Evolutionary conservation across 2,113 vertebrate genomes (phyloP).

Genomic region (Sula dactylatra): DNA sequence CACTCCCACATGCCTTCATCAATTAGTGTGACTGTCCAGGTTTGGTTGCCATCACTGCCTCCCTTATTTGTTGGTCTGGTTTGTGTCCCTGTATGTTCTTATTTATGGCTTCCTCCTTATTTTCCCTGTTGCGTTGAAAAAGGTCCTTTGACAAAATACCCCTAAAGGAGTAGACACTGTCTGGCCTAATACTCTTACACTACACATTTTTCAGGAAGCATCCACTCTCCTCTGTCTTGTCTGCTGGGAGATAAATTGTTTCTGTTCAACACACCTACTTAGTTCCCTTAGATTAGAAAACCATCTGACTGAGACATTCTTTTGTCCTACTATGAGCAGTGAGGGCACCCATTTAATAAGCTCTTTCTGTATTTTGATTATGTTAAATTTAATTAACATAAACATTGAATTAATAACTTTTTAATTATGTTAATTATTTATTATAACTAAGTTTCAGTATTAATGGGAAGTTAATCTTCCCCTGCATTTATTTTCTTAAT

Average conservation of each 20-base stretch:
- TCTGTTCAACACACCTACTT: not conserved
- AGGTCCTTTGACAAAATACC: not conserved
- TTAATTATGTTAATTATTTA: conserved; percentile 42
- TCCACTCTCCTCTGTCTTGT: not conserved
- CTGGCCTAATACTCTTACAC: not conserved
- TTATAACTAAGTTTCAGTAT: not conserved
- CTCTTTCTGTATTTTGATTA: conserved; percentile 2
- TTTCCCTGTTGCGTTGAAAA: not conserved
- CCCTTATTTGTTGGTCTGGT: not conserved
- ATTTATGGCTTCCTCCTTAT: not conserved
- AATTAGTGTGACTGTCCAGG: not conserved
- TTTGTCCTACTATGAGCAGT: not conserved
- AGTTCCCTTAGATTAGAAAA: not conserved
- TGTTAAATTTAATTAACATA: conserved; percentile 36
- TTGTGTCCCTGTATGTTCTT: not conserved
- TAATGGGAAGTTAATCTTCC: not conserved
- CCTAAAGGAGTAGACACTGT: not conserved
- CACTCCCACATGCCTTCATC: not conserved
- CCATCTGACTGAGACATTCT: not conserved
- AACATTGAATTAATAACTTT: conserved; percentile 18
- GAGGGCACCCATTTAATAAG: not conserved
- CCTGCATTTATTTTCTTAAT: not conserved
- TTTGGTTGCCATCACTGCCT: not conserved
- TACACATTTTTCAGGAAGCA: not conserved
- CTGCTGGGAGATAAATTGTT: not conserved